Evolutionary conservation across 2,113 vertebrate genomes (phyloP), one percentile per base, ranked within the genome.

Genomic region (Aspiorhynchus laticeps): DNA sequence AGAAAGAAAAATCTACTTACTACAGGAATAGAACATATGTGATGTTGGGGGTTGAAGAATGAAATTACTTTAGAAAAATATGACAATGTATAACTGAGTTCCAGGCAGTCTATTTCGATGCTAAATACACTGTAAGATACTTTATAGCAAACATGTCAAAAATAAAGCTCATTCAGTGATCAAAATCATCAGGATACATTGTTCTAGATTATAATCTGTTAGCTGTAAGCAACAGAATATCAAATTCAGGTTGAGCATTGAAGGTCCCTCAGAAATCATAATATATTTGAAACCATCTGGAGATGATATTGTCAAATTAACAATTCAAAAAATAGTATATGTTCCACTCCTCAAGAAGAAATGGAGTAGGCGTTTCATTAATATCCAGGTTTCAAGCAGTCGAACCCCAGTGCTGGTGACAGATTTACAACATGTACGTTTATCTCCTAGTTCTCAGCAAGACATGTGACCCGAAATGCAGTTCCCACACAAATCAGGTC

Each of bases 391-490:
- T 92, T 94, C 92, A 94, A 95, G 95, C 93, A 94, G 94, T 94
- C 94, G 93, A 96, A 81, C 93, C 93, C 96, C 96, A 94, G 94
- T 97, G 97, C 97, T 97, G 97, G 96, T 97, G 97, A 85, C 89
- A 88, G 84, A 96, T 95, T 94, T 95, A 93, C 93, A 97, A 95
- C 95, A 94, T 93, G 93, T 93, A 95, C 89, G 92, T 95, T 94
- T 92, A 93, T 93, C 93, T 95, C 96, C 95, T 96, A 94, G 93
- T 89, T 93, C 56, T 61, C 56, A 61, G 56, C 56, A 10, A 61
- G n/a, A 61, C 56, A 61, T 4, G 74, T 91, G 95, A 89, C 95
- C 94, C 92, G 91, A 91, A 90, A 80, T 90, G 88, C 90, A 91
- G 67, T 94, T 93, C 96, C 93, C 93, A 93, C 93, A 95, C 91